A percentile compares a stretch with the other conserved stretches of the same genome.
phyloP scores from a whole-genome alignment of 1,140 invertebrate genomes.

The Mylabris phalerata region DNA sequence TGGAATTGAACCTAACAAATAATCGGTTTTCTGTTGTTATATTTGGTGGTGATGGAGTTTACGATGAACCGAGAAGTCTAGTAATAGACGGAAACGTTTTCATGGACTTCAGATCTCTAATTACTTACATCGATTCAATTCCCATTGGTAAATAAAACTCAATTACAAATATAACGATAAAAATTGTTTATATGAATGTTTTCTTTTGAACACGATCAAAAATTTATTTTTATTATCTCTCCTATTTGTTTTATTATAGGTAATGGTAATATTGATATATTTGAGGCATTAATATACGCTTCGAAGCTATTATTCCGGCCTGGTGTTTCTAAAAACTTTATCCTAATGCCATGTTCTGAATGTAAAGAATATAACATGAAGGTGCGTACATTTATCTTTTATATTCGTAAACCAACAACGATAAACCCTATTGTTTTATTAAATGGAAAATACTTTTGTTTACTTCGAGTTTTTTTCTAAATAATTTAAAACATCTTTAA shows the following conservation, averaged over 20 bases:
- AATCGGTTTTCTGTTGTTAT: constrained; percentile 68
- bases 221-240: neutral
- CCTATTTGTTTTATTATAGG: constrained; percentile 29
- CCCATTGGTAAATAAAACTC: constrained; percentile 46
- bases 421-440: too few species aligned
- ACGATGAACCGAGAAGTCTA: constrained; percentile 59
- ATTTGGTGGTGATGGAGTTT: constrained; percentile 70
- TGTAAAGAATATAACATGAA: constrained; percentile 62
- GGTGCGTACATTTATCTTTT: constrained; percentile 43
- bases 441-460: too few species aligned
- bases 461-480: too few species aligned
- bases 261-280: constrained; percentile 61
- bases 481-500: too few species aligned
- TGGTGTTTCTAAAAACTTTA: constrained; percentile 75
- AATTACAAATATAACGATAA: neutral
- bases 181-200: neutral
- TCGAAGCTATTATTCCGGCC: constrained; percentile 71
- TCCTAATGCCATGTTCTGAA: constrained; percentile 71
- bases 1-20: constrained; percentile 51
- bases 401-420: neutral
- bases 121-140: constrained; percentile 55
- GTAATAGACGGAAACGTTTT: constrained; percentile 63
- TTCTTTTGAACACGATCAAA: neutral
- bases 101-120: constrained; percentile 49
- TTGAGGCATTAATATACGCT: constrained; percentile 68